Base-by-base conservation (phyloP, 2,113 vertebrate genomes). In the Lepus americanus region DNA sequence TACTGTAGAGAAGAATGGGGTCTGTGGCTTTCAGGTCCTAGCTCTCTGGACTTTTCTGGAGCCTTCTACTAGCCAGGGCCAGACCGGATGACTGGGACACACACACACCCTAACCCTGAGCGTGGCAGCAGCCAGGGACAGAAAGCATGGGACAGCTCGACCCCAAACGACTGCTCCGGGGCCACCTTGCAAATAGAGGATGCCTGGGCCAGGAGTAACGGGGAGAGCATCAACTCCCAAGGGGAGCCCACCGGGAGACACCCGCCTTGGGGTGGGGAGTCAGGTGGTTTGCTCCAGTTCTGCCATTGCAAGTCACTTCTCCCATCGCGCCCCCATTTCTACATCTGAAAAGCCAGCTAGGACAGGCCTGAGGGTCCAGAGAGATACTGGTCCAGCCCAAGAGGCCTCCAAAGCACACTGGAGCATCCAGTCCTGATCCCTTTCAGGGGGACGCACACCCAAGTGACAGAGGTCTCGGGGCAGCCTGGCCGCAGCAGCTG, bases 181-280 rank as follows among this genome's bases (percentile, higher is more conserved):
- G 11, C 51, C 7, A 9, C n/a, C 51, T 8, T 69, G 13, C n/a
- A 16, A 33, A 78, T 1, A 84, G 27, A 80, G 59, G 39, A 14
- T 82, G 23, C 44, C 16, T 44, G 44, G 44, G 44, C 44, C 44
- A 44, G 44, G 44, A 7, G 44, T 44, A 44, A 7, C 44, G 44
- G 31, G 29, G 44, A 64, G 23, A 74, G 63, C 6, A 44, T 44
- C 44, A 44, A 7, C 44, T 44, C 44, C 44, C 44, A 44, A 44
- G 44, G 44, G 44, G 44, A 44, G 36, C 6, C 0, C 0, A 2
- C 16, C 12, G 2, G 36, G 44, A 64, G 59, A n/a, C 5, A 2
- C n/a, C 33, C 9, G 25, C 49, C 89, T 2, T 0, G 0, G 19
- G 0, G 7, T 3, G 33, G 6, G 44, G n/a, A 63, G n/a, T 2